A percentile compares a stretch with the other conserved stretches of the same genome.
Evolutionary conservation across 2,888 invertebrate genomes (phyloP).

Genomic region (Alcis repandata): DNA sequence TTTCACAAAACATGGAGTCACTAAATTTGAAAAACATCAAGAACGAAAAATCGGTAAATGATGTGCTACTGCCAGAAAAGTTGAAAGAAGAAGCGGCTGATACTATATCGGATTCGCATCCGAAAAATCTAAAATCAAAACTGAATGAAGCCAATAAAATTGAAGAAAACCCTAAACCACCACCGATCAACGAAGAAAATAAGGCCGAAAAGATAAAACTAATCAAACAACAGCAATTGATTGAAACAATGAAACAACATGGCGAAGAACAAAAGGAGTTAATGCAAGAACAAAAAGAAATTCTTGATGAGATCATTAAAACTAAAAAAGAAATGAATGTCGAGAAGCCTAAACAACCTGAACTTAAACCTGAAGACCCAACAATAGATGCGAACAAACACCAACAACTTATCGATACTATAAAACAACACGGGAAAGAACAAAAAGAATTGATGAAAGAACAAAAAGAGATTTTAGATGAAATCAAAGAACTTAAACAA

Average conservation of each 20-base stretch:
- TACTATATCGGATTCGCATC: slow-evolving; percentile 68
- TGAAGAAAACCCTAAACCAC: slow-evolving; percentile 53
- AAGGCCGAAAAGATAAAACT: slow-evolving; percentile 56
- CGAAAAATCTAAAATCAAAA: slow-evolving; percentile 70
- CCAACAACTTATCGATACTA: slow-evolving; percentile 84
- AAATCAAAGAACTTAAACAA: slow-evolving; percentile 82
- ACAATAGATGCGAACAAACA: slow-evolving; percentile 33
- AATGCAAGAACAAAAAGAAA: slow-evolving; percentile 89
- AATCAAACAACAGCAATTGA: slow-evolving; percentile 81
- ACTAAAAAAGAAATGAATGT: slow-evolving; percentile 77
- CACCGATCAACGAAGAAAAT: slow-evolving; percentile 54
- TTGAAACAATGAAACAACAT: slow-evolving; percentile 89
- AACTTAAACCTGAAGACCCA: slow-evolving; percentile 37
- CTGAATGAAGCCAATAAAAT: slow-evolving; percentile 57
- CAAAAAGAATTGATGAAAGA: slow-evolving; percentile 89
- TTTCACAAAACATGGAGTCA: slow-evolving; percentile 55
- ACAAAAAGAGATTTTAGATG: slow-evolving; percentile 88
- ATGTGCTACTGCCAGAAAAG: slow-evolving; percentile 44
- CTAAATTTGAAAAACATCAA: slow-evolving; percentile 17
- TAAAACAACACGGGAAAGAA: slow-evolving; percentile 89
- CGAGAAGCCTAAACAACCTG: slow-evolving; percentile 78
- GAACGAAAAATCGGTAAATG: slow-evolving; percentile 38
- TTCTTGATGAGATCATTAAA: slow-evolving; percentile 87
- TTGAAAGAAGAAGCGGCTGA: slow-evolving; percentile 56
- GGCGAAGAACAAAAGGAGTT: slow-evolving; percentile 89